Evolutionary conservation across 2,113 vertebrate genomes (phyloP).

Genomic region (Anoura caudifer): DNA sequence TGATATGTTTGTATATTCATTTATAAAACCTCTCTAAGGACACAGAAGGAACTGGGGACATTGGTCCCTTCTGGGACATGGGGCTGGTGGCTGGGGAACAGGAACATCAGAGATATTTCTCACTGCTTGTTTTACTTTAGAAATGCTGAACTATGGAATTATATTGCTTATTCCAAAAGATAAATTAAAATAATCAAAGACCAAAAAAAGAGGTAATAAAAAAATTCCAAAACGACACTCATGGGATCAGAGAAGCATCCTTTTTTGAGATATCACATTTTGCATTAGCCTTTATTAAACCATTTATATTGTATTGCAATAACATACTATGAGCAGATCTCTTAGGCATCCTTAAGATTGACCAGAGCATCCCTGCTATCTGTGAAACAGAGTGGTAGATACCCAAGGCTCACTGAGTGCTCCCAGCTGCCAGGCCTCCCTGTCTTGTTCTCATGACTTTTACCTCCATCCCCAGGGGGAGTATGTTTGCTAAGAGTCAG

Average conservation of each 20-base stretch:
- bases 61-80: not conserved
- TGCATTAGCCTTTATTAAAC: not conserved
- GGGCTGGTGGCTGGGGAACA: too few relatives aligned
- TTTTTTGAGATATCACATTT: not conserved
- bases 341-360: not conserved
- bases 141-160: not conserved
- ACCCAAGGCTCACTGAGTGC: not conserved
- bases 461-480: not conserved
- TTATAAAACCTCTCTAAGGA: not conserved
- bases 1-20: not conserved
- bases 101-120: not conserved
- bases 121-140: not conserved
- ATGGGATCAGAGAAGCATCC: not conserved
- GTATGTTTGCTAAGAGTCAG: not conserved
- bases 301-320: not conserved
- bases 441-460: not conserved
- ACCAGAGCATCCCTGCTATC: not conserved
- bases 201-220: not conserved
- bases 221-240: not conserved
- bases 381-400: not conserved
- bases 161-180: not conserved
- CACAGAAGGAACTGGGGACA: not conserved
- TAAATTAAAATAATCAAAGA: not conserved
- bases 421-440: too few relatives aligned
- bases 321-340: not conserved